Evolutionary conservation across 2,113 vertebrate genomes (phyloP), one percentile per base, ranked within the genome.

Genomic region (Capreolus pygargus): DNA sequence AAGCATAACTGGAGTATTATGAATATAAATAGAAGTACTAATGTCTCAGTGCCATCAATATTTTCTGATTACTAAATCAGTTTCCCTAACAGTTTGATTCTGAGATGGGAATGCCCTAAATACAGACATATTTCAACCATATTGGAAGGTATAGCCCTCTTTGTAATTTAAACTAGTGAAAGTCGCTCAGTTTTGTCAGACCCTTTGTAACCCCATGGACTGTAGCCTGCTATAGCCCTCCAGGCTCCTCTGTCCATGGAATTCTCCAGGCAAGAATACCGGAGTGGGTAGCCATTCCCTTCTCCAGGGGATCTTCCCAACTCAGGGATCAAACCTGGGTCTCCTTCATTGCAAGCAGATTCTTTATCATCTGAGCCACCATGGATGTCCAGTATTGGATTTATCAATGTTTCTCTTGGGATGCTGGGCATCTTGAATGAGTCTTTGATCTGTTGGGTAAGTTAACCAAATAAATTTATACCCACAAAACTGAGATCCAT

Each of bases 81-180:
- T 96, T 92, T 88, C n/a, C 21, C 43, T 94, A 58, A 88, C 94
- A 70, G 74, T 45, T 83, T 97, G 55, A 96, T 89, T 96, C 43
- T 57, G 11, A 86, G 55, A 64, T 86, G 15, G 13, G 10, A 91
- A 16, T 89, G 39, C 33, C 86, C 57, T 67, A 88, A 76, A 57
- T 74, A 79, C 47, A 95, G 43, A 78, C 12, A 89, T 91, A 64
- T 82, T 96, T 52, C 30, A 92, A 78, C 67, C 12, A 82, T 52
- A 74, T 74, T 95, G 16, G 39, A 96, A 93, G 52, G 13, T 47
- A 86, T 30, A 86, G 39, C n/a, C 25, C 11, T 84, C 36, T 76
- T 19, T 85, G 25, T 96, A 91, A 90, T 95, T 83, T 93, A 86
- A 94, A 76, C 54, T 97, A 83, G 39, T 76, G 70, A 76, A 43